Evolutionary conservation across 2,113 vertebrate genomes (phyloP), one percentile per base, ranked within the genome.

Genomic region (Mobula birostris): DNA sequence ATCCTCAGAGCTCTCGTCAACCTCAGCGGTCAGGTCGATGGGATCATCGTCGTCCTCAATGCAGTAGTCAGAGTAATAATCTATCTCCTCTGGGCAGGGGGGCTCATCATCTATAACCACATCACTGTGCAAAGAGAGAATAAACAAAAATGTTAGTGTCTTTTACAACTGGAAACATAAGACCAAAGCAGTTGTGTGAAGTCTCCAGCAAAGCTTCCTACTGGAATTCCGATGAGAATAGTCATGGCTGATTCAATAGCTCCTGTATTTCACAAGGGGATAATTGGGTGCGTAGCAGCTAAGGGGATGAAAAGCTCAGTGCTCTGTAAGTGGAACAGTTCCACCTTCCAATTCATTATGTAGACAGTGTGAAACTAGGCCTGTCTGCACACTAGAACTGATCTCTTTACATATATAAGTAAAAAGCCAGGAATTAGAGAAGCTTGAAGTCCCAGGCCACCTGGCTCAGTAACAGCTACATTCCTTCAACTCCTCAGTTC

Each of bases 101-200:
- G 98, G 98, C 94, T 99, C 98, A 0, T 99, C 98, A 0, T 99
- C 98, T 70, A 95, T 94, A 56, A 97, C 96, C 21, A 94, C 56
- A 12, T 94, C 63, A 94, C 78, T 93, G 94, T 61, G 83, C 90
- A 95, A 7, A 95, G 77, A 48, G 7, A 93, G 72, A 72, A 93
- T 12, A n/a, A 90, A 63, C 11, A 68, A 68, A 90, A n/a, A 7
- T 58, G n/a, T 93, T 74, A 93, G 68, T 93, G 40, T 27, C 61
- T 12, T 93, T 72, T 27, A 14, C 63, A 74, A 48, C 48, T 74
- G 36, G 56, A 56, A 9, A 93, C 36, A 66, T 92, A 2, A 72
- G 36, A 72, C 2, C 32, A 48, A 74, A 72, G 66, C 66, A 92
- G 8, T 76, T 56, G 9, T 14, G 68, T 93, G 91, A 93, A 76